Evolutionary conservation across 2,797 vertebrate species (phyloP), one percentile per base, ranked within the genome.

Genomic region (Acanthopagrus latus): DNA sequence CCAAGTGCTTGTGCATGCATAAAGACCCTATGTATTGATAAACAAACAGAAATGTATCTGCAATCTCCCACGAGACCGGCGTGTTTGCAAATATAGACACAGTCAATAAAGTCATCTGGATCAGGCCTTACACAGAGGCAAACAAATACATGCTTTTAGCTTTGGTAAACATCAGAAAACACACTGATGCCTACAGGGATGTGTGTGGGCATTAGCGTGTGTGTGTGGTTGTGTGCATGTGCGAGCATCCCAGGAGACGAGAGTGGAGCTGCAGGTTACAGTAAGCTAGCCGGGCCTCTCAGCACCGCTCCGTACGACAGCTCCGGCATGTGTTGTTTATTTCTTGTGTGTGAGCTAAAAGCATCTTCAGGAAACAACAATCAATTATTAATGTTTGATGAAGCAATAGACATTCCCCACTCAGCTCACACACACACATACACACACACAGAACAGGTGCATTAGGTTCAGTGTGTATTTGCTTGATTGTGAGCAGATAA

Each of bases 101-200:
- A 46, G 46, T 73, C 77, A 88, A 88, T 51, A 65, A 58, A 76
- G 74, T 70, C 64, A 76, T 72, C 12, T 60, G 62, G 75, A 76
- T 83, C 62, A 76, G 62, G 65, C 79, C 60, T 43, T 69, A 67
- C 57, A 83, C n/a, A 47, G 51, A 82, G 73, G 75, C 21, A 69
- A 76, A 78, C 50, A 82, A 85, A 85, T 71, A 56, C n/a, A 52
- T 9, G 57, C 82, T 77, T 80, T 93, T 89, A 90, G 86, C 84
- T 87, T 90, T 80, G 70, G 80, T 91, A 93, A 92, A 94, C 74
- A 89, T 69, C 65, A 81, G 72, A 86, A 91, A 85, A 78, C 25
- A 88, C 54, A 63, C 59, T 18, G 20, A 62, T 71, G 86, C 89
- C 92, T 74, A 57, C 65, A 29, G 84, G 86, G 85, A 86, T 46